Evolutionary conservation across 2,888 invertebrate genomes (phyloP).

Genomic region (Meloe dianella): DNA sequence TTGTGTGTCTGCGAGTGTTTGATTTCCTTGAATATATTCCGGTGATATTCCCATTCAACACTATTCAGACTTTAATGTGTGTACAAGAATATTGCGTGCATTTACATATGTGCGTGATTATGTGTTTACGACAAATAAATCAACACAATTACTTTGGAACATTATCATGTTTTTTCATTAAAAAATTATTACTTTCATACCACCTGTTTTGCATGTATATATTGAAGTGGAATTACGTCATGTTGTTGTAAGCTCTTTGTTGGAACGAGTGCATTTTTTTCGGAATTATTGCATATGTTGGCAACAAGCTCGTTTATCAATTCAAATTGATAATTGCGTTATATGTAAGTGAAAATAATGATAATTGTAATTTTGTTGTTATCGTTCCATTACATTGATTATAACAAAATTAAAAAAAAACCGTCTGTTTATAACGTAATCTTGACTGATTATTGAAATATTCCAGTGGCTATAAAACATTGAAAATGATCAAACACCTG

Average conservation of each 20-base stretch:
- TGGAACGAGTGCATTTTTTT: neutral
- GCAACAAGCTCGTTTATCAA: neutral
- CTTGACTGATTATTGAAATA: neutral
- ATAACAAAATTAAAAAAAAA: neutral
- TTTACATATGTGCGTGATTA: neutral
- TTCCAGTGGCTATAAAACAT: constrained; percentile 27
- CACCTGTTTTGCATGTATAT: neutral
- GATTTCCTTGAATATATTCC: neutral
- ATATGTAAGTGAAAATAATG: neutral
- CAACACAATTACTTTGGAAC: no score
- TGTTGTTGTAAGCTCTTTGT: neutral
- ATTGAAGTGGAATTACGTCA: constrained; percentile 3
- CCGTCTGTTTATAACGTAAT: neutral
- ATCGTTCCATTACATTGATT: constrained; percentile 3
- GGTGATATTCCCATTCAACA: neutral
- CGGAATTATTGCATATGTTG: neutral
- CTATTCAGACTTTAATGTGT: neutral
- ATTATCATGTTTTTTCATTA: no score
- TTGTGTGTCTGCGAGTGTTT: neutral
- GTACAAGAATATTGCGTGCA: neutral
- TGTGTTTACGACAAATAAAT: neutral
- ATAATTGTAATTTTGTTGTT: neutral
- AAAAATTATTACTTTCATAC: neutral
- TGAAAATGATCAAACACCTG: constrained; percentile 30
- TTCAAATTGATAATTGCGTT: neutral